These are phyloP conservation scores for Rhopalosiphum maidis DNA, from an alignment of 1,140 invertebrate species.

Conservation along the genomic window DNA sequence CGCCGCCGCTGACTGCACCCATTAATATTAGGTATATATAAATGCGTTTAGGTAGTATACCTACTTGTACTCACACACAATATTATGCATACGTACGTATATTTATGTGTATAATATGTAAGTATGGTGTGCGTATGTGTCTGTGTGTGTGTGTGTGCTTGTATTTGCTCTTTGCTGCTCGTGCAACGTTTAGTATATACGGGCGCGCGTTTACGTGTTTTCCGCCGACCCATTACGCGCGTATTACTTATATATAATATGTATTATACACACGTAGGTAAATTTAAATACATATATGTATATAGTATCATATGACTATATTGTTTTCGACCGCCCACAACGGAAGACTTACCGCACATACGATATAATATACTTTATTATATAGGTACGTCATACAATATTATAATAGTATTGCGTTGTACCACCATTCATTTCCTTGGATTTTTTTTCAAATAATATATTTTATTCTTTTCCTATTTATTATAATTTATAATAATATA, in stretches of 20 bases:
- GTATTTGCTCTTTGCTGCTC: background rate
- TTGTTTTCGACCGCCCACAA: slow-evolving; percentile 39
- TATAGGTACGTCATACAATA: background rate
- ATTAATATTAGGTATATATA: slow-evolving; percentile 33
- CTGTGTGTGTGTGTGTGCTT: background rate
- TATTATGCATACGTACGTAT: background rate
- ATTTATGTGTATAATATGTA: background rate
- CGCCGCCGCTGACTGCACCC: background rate
- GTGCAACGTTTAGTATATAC: background rate
- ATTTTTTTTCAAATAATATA: background rate
- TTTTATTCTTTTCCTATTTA: background rate
- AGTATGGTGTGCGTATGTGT: no score
- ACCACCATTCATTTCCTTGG: background rate
- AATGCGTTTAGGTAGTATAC: background rate
- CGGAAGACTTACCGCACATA: background rate
- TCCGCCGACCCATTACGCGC: slow-evolving; percentile 17
- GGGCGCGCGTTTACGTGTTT: background rate
- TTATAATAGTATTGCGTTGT: background rate
- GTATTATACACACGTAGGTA: background rate
- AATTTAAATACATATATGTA: background rate
- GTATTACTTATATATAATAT: background rate
- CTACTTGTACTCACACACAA: background rate
- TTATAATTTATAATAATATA: background rate
- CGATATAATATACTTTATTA: background rate
- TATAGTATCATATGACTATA: background rate